Evolutionary conservation across 2,113 vertebrate genomes (phyloP), one percentile per base, ranked within the genome.

Genomic region (Sisor rabdophorus): DNA sequence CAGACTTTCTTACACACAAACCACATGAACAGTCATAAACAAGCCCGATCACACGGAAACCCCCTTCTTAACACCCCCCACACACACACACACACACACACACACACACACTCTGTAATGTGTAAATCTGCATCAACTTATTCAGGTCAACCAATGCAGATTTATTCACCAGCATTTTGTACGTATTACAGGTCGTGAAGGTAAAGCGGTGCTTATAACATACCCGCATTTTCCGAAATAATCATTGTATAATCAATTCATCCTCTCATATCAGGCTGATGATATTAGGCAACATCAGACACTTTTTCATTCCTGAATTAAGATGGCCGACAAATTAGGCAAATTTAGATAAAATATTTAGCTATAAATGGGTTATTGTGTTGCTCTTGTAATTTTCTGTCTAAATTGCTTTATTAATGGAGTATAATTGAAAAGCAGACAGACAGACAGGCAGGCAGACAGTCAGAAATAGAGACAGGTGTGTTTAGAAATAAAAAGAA

Each of bases 1-100:
- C 85, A 84, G 88, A 80, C 85, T 40, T 70, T 50, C 48, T 65
- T 53, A 80, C 59, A 76, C 73, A 76, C 67, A 22, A 22, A 44
- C 60, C 50, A 76, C 32, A 72, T 16, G 20, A 36, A 11, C 52
- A 72, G 32, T 11, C 53, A 24, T 9, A 58, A 36, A 58, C 32
- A 56, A 71, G 30, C 68, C 55, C 32, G 69, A 69, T 77, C 63
- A 71, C 9, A 58, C 73, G 56, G n/a, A 60, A 69, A 48, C 9
- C 15, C 55, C 54, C 17, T 22, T 40, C 63, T 17, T 30, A 61
- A 22, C 65, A 73, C 68, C 61, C 59, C n/a, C 47, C 20, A 44
- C n/a, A n/a, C n/a, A n/a, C n/a, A n/a, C n/a, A n/a, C n/a, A n/a
- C n/a, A n/a, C n/a, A n/a, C n/a, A n/a, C n/a, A n/a, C n/a, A n/a